Evolutionary conservation across 2,113 vertebrate species (phyloP).

Genomic region (Cichladusa arquata): DNA sequence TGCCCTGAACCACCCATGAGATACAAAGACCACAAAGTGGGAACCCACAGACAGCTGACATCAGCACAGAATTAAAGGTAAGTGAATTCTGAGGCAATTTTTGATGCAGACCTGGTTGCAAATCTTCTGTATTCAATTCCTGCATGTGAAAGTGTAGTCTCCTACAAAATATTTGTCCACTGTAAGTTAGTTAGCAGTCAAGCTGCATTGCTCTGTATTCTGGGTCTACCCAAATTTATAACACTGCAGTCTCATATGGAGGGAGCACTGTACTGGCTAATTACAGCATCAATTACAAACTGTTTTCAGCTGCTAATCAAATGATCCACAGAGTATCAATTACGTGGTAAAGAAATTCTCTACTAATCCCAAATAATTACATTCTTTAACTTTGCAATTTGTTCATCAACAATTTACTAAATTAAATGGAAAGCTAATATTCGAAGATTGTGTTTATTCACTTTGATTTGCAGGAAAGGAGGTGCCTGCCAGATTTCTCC

Average conservation of each 20-base stretch:
- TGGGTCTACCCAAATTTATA: neutral
- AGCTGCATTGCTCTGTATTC: neutral
- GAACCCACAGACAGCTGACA: neutral
- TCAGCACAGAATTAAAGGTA: neutral
- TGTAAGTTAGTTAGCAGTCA: neutral
- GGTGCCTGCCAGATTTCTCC: neutral
- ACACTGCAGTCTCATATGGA: neutral
- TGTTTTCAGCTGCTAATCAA: constrained; percentile 44
- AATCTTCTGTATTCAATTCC: neutral
- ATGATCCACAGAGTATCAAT: constrained; percentile 33
- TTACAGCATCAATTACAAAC: constrained; percentile 16
- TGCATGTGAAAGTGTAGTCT: neutral
- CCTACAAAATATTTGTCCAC: neutral
- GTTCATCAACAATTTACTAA: neutral
- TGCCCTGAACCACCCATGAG: neutral
- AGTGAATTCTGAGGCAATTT: neutral
- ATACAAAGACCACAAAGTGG: neutral
- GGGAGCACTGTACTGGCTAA: neutral
- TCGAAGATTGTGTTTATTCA: neutral
- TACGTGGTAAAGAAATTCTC: neutral
- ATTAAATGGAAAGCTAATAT: neutral
- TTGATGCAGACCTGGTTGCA: neutral
- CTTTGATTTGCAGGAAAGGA: neutral
- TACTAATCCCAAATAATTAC: constrained; percentile 2
- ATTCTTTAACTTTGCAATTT: constrained; percentile 7